A percentile compares a stretch with the other conserved stretches of the same genome.
These are phyloP conservation scores for Naso thynnoides DNA, from an alignment of 2,797 vertebrate genomes.

Conservation along the genomic window DNA sequence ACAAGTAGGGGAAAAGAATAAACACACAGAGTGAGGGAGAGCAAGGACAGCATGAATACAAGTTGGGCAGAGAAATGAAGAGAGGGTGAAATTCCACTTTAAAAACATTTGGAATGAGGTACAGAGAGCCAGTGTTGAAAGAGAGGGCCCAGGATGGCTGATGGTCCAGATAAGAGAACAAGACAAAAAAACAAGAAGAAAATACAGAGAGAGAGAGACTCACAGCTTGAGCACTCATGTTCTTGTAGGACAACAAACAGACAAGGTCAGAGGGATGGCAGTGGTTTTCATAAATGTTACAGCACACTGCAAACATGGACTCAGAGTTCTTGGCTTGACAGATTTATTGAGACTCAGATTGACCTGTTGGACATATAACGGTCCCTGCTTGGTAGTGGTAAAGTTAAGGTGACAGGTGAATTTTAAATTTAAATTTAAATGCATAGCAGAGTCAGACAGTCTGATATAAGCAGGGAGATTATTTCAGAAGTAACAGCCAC, in stretches of 20 bases:
- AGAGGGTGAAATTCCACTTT: background rate
- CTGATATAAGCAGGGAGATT: background rate
- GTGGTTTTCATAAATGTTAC: background rate
- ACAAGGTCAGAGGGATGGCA: background rate
- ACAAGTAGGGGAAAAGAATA: background rate
- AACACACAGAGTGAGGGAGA: background rate
- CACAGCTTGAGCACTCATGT: background rate
- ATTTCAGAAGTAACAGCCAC: background rate
- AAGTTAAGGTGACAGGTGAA: background rate
- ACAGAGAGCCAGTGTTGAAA: background rate
- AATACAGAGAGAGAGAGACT: background rate
- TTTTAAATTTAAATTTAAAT: background rate
- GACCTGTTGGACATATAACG: background rate
- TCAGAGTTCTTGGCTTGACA: background rate
- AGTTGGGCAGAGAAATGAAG: background rate
- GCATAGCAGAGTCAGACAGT: background rate
- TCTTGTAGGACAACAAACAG: conserved; percentile 1
- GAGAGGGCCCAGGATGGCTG: background rate
- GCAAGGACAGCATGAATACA: too few relatives aligned
- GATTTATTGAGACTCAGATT: background rate
- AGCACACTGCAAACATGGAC: background rate
- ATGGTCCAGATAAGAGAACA: background rate
- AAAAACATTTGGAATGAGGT: background rate
- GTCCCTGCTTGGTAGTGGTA: background rate
- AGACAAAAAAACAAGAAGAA: background rate